Conservation (phyloP, 1,140 invertebrate species). For the Drosophila eugracilis region DNA sequence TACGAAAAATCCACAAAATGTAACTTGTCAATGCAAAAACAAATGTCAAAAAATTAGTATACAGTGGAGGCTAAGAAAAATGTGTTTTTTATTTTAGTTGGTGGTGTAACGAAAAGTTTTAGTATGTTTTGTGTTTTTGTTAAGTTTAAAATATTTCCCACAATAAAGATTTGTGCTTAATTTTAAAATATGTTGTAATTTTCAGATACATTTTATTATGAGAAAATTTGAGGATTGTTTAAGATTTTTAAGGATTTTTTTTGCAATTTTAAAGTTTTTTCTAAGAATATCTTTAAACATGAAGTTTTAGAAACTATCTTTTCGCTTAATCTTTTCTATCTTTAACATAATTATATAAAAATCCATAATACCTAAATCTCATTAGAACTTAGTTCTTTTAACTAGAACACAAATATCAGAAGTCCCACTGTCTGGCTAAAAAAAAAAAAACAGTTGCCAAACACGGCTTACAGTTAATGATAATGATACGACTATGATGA, state of each 20-base stretch:
- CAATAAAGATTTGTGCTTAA: too few relatives aligned
- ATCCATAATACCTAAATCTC: neutral
- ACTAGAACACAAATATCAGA: neutral
- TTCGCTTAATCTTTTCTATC: neutral
- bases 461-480: constrained; percentile 53
- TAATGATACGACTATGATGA: constrained; percentile 49
- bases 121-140: too few relatives aligned
- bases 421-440: constrained; percentile 20
- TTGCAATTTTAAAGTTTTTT: too few relatives aligned
- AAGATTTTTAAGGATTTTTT: too few relatives aligned
- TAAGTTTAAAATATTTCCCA: neutral
- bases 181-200: too few relatives aligned
- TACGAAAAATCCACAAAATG: constrained; percentile 30
- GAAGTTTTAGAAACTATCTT: too few relatives aligned
- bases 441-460: constrained; percentile 61
- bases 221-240: too few relatives aligned
- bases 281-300: too few relatives aligned
- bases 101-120: neutral
- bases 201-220: too few relatives aligned
- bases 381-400: neutral
- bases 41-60: constrained; percentile 1
- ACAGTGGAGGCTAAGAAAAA: constrained; percentile 1
- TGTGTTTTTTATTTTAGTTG: neutral
- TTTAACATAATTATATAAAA: too few relatives aligned
- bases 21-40: constrained; percentile 33